These are phyloP conservation scores for Nasonia vitripennis DNA, from an alignment of 1,140 invertebrate species.

Conservation along the genomic window DNA sequence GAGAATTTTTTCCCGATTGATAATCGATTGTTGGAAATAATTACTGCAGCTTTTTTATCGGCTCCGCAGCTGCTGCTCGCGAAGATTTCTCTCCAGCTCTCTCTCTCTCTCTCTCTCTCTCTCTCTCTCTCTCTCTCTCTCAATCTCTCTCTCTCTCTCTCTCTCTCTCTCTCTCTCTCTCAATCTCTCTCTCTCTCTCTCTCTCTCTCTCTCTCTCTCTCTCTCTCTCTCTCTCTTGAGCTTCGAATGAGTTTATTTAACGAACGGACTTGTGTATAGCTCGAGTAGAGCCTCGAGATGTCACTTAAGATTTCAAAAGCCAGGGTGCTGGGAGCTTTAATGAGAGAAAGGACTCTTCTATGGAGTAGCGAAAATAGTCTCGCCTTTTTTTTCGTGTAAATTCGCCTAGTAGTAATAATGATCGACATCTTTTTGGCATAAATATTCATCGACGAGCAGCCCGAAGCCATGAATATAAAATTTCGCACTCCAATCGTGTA, in stretches of 20 bases:
- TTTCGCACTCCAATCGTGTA: too few relatives aligned
- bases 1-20: background rate
- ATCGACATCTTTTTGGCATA: too few relatives aligned
- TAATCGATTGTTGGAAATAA: slow-evolving; percentile 7
- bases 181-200: too few relatives aligned
- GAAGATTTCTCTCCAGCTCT: too few relatives aligned
- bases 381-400: slow-evolving; percentile 2
- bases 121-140: too few relatives aligned
- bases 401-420: background rate
- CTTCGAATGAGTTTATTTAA: slow-evolving; percentile 2
- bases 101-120: too few relatives aligned
- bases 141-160: too few relatives aligned
- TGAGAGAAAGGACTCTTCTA: background rate
- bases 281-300: slow-evolving; percentile 2
- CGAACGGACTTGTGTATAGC: slow-evolving; percentile 12
- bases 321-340: background rate
- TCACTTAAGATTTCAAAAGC: background rate
- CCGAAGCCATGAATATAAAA: too few relatives aligned
- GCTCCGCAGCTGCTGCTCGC: too few relatives aligned
- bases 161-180: too few relatives aligned
- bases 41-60: background rate
- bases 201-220: too few relatives aligned
- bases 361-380: slow-evolving; percentile 9
- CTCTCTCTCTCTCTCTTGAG: background rate
- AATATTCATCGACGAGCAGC: too few relatives aligned